A percentile compares a stretch with the other conserved stretches of the same genome.
phyloP scores from a whole-genome alignment of 2,113 vertebrate genomes.

The Emydocephalus ijimae region DNA sequence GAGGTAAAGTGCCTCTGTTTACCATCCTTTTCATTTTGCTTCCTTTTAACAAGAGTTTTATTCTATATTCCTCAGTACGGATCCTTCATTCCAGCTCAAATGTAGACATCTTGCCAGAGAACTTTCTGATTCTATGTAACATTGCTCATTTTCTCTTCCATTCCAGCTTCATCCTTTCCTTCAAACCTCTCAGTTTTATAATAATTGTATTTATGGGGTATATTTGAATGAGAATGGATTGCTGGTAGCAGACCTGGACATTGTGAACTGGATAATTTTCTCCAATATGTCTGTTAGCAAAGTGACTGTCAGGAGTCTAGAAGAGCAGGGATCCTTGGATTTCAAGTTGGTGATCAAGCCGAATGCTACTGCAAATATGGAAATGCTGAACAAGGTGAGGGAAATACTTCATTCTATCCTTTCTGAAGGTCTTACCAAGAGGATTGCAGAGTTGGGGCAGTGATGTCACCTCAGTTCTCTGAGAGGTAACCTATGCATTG shows the following conservation, averaged over 20 bases:
- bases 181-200: not conserved
- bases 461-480: not conserved
- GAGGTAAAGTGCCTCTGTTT: not conserved
- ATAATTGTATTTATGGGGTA: not conserved
- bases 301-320: not conserved
- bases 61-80: not conserved
- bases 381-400: not conserved
- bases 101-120: not conserved
- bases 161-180: not conserved
- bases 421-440: not conserved
- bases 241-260: not conserved
- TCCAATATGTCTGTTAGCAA: not conserved
- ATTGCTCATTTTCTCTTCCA: not conserved
- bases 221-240: not conserved
- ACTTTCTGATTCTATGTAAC: not conserved
- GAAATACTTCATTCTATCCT: not conserved
- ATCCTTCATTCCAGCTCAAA: not conserved
- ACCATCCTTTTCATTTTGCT: not conserved
- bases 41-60: not conserved
- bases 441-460: not conserved
- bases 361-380: not conserved
- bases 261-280: not conserved
- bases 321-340: not conserved
- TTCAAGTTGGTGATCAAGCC: not conserved
- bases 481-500: not conserved